phyloP scores from a whole-genome alignment of 2,888 invertebrate genomes.

The Cryptus viduatorius region DNA sequence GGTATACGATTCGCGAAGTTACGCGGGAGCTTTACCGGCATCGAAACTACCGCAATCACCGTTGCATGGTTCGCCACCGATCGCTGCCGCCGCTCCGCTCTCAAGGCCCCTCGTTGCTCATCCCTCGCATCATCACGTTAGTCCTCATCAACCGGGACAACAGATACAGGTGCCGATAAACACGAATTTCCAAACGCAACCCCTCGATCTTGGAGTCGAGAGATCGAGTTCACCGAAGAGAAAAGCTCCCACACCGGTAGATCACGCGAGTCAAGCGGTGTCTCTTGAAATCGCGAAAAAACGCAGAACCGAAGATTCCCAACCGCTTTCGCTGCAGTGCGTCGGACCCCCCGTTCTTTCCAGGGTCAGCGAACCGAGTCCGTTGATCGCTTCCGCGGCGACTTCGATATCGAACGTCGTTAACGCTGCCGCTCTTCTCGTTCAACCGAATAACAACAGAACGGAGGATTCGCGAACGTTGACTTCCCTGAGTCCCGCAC shows the following conservation, averaged over 20 bases:
- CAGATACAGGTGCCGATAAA: constrained; percentile 72
- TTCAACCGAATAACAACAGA: constrained; percentile 74
- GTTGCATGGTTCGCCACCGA: constrained; percentile 83
- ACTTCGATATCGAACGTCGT: constrained; percentile 90
- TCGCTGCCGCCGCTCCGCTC: constrained; percentile 81
- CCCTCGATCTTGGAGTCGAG: constrained; percentile 90
- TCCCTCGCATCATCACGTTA: constrained; percentile 76
- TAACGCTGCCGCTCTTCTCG: constrained; percentile 87
- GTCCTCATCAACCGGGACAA: constrained; percentile 74
- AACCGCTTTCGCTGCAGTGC: constrained; percentile 80
- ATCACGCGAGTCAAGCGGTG: constrained; percentile 85
- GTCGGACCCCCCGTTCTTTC: constrained; percentile 85
- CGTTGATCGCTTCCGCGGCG: constrained; percentile 89
- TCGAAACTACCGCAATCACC: constrained; percentile 85
- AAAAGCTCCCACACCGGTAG: constrained; percentile 86
- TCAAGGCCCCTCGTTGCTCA: constrained; percentile 81
- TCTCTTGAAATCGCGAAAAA: constrained; percentile 88
- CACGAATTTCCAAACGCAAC: constrained; percentile 90
- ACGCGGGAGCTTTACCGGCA: constrained; percentile 77
- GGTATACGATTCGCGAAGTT: constrained; percentile 83
- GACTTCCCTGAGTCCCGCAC: constrained; percentile 84
- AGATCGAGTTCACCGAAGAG: constrained; percentile 87
- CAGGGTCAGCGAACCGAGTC: constrained; percentile 89
- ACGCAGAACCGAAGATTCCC: constrained; percentile 87
- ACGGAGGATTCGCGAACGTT: constrained; percentile 82